These are phyloP conservation scores for Drosophila kanapiae DNA, from an alignment of 1,140 invertebrate species.

Conservation along the genomic window DNA sequence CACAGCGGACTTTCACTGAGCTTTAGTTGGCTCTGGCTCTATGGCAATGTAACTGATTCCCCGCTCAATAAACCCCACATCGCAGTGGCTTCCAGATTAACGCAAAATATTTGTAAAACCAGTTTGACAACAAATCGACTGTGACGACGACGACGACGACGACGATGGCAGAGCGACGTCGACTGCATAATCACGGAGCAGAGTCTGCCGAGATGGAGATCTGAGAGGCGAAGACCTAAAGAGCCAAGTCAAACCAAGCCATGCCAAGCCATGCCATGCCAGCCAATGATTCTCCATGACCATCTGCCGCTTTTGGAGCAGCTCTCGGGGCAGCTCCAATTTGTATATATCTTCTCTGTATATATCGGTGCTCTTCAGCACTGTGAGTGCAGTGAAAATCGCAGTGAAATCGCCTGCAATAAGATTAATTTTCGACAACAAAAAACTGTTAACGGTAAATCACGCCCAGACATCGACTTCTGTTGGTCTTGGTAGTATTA, in stretches of 20 bases:
- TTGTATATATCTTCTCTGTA: slow-evolving; percentile 55
- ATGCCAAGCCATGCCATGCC: neutral
- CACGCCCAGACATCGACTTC: slow-evolving; percentile 57
- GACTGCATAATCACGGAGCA: slow-evolving; percentile 75
- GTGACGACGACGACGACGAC: slow-evolving; percentile 58
- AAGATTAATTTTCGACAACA: slow-evolving; percentile 74
- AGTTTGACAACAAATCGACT: slow-evolving; percentile 84
- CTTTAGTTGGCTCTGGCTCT: slow-evolving; percentile 62
- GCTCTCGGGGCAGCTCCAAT: slow-evolving; percentile 67
- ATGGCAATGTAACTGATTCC: slow-evolving; percentile 64
- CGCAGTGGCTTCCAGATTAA: slow-evolving; percentile 70
- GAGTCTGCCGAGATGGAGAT: slow-evolving; percentile 13
- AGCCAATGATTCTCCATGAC: slow-evolving; percentile 46
- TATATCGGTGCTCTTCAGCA: slow-evolving; percentile 1
- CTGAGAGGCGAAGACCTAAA: slow-evolving; percentile 2
- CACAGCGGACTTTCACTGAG: slow-evolving; percentile 78
- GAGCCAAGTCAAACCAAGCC: neutral
- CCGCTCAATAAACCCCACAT: slow-evolving; percentile 25
- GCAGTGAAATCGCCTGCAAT: slow-evolving; percentile 76
- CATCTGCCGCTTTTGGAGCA: slow-evolving; percentile 61
- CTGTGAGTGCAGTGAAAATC: slow-evolving; percentile 60
- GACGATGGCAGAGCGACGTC: slow-evolving; percentile 27
- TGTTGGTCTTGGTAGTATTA: slow-evolving; percentile 34
- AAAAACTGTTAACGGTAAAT: slow-evolving; percentile 75
- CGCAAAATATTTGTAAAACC: slow-evolving; percentile 83